Conservation (phyloP, 1,140 invertebrate genomes). For the Thalassaphorura encarpata region DNA sequence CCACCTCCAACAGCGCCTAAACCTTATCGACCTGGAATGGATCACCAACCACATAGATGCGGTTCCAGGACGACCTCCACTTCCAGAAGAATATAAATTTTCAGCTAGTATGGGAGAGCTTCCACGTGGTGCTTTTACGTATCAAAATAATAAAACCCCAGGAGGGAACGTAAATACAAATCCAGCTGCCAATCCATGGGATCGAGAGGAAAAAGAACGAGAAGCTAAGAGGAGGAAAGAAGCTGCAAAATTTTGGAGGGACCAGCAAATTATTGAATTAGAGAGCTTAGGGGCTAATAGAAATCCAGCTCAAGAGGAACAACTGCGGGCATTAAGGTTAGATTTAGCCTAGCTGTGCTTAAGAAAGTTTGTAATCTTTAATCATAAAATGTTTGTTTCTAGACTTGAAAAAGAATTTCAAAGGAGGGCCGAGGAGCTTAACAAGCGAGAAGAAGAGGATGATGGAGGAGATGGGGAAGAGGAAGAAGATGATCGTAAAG, state of each 20-base stretch:
- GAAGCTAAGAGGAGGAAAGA: slow-evolving; percentile 52
- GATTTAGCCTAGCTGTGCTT: background rate
- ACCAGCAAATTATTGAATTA: slow-evolving; percentile 72
- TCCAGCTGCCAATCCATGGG: slow-evolving; percentile 63
- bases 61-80: slow-evolving; percentile 35
- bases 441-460: slow-evolving; percentile 55
- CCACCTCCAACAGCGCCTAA: slow-evolving; percentile 32
- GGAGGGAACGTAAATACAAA: background rate
- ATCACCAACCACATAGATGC: too few relatives aligned
- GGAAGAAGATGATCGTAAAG: slow-evolving; percentile 37
- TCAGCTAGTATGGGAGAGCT: slow-evolving; percentile 66
- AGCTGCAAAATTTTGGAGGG: slow-evolving; percentile 58
- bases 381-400: background rate
- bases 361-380: background rate
- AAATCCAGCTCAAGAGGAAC: slow-evolving; percentile 72
- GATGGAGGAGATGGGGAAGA: slow-evolving; percentile 53
- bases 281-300: slow-evolving; percentile 50
- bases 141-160: slow-evolving; percentile 16
- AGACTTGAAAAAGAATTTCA: slow-evolving; percentile 75
- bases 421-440: slow-evolving; percentile 62
- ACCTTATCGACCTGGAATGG: slow-evolving; percentile 31
- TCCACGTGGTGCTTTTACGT: slow-evolving; percentile 52
- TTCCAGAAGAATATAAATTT: slow-evolving; percentile 38
- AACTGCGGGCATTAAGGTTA: slow-evolving; percentile 61
- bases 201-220: slow-evolving; percentile 65